phyloP scores from a whole-genome alignment of 2,888 invertebrate genomes.

The Sipha maydis region DNA sequence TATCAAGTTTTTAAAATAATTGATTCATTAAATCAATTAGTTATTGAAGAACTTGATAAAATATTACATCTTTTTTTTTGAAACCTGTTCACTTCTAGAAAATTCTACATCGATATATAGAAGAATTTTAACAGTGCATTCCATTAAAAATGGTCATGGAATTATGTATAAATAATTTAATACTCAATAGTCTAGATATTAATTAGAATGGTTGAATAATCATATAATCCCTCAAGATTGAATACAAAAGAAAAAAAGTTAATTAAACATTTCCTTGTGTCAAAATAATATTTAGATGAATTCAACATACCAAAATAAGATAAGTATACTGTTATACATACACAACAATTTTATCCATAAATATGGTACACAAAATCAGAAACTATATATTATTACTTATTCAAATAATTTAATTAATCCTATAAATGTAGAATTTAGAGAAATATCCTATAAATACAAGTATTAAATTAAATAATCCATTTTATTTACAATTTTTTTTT shows the following conservation, averaged over 20 bases:
- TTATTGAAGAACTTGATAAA: too few species aligned
- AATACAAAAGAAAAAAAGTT: not conserved
- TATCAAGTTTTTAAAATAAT: too few species aligned
- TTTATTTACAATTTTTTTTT: not conserved
- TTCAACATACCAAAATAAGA: not conserved
- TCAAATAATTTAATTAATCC: not conserved
- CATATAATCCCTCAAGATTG: too few species aligned
- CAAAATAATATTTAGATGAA: not conserved
- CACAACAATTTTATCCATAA: not conserved
- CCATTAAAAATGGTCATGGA: too few species aligned
- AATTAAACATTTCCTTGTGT: not conserved
- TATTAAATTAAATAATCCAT: not conserved
- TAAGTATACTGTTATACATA: not conserved
- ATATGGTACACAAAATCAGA: not conserved
- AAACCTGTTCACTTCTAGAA: too few species aligned
- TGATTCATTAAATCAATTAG: too few species aligned
- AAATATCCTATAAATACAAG: conserved; percentile 9
- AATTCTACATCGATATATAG: too few species aligned
- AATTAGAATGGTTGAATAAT: too few species aligned
- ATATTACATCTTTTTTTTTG: too few species aligned
- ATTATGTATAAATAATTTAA: too few species aligned
- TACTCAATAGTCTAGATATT: too few species aligned
- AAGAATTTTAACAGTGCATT: too few species aligned
- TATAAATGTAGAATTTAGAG: not conserved
- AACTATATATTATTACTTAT: not conserved